Evolutionary conservation across 2,888 invertebrate genomes (phyloP).

Genomic region (Crocallis elinguaria): DNA sequence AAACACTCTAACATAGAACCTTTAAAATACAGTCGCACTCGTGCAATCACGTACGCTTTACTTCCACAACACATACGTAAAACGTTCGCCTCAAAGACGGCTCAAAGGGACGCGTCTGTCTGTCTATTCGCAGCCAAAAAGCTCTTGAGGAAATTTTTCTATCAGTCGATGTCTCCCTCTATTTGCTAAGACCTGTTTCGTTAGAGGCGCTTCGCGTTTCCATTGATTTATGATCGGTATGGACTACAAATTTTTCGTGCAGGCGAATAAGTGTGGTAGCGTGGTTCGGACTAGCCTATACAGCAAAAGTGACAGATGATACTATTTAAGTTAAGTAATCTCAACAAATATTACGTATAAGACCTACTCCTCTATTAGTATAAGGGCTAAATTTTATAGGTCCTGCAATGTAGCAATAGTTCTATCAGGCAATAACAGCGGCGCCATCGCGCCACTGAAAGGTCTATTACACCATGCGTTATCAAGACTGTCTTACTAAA

Average conservation of each 20-base stretch:
- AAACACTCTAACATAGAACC: background rate
- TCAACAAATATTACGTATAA: too few species aligned
- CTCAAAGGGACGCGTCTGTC: conserved; percentile 59
- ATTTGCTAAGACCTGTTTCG: conserved; percentile 84
- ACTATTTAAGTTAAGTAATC: too few species aligned
- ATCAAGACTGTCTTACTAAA: too few species aligned
- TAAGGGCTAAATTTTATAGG: too few species aligned
- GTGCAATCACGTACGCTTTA: conserved; percentile 9
- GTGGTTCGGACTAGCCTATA: too few species aligned
- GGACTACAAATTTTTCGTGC: background rate
- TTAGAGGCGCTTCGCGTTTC: conserved; percentile 66
- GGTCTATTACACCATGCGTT: too few species aligned
- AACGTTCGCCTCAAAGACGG: conserved; percentile 44
- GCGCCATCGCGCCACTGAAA: too few species aligned
- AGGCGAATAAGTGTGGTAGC: too few species aligned
- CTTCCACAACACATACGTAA: conserved; percentile 26
- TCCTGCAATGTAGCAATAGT: too few species aligned
- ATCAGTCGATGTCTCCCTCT: conserved; percentile 81
- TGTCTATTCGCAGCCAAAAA: conserved; percentile 66
- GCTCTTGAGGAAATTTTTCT: conserved; percentile 74
- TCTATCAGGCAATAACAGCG: too few species aligned
- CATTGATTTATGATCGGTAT: conserved; percentile 45
- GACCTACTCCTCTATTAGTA: too few species aligned
- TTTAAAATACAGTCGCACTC: background rate
- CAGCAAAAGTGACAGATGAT: too few species aligned